Conservation (phyloP, 2,113 vertebrate species). For the Chlorodrepanis virens region DNA sequence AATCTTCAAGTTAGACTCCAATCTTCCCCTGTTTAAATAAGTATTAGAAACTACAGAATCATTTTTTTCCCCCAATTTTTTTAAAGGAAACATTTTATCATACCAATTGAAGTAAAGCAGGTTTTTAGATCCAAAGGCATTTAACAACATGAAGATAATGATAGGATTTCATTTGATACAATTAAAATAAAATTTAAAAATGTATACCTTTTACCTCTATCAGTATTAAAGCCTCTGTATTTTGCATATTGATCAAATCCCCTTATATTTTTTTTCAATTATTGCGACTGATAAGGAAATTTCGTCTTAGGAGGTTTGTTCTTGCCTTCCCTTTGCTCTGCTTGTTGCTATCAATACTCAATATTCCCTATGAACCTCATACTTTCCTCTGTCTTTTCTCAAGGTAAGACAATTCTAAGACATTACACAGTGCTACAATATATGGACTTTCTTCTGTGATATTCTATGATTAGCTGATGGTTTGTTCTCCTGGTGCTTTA, state of each 20-base stretch:
- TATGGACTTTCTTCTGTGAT: neutral
- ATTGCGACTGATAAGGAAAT: neutral
- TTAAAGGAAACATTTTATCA: neutral
- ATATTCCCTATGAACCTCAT: neutral
- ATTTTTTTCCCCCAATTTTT: neutral
- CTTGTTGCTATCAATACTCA: neutral
- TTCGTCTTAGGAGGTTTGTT: neutral
- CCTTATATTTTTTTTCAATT: neutral
- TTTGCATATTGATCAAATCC: neutral
- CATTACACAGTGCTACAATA: neutral
- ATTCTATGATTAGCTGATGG: neutral
- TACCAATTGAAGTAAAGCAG: neutral
- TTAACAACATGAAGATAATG: neutral
- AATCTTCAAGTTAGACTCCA: neutral
- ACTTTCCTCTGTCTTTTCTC: neutral
- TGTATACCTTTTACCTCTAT: neutral
- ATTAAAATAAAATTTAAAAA: neutral
- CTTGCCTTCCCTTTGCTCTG: neutral
- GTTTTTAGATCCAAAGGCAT: neutral
- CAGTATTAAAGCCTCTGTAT: neutral
- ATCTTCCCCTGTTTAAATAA: neutral
- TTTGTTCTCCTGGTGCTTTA: neutral
- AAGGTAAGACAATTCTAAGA: neutral
- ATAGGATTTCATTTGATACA: neutral
- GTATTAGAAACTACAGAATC: neutral